Evolutionary conservation across 2,888 invertebrate genomes (phyloP).

Genomic region (Leucania comma): DNA sequence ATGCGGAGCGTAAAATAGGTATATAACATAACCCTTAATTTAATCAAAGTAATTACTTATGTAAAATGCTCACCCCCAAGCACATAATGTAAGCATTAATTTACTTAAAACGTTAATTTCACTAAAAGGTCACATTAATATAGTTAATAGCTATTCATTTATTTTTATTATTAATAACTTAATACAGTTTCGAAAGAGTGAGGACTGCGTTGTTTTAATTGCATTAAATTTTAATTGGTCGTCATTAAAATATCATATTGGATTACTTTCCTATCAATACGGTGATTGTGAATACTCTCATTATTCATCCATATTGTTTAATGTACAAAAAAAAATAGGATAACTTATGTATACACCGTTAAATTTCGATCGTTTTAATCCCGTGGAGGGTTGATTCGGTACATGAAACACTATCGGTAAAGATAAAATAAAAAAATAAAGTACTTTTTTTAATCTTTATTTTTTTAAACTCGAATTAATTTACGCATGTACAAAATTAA

Average conservation of each 20-base stretch:
- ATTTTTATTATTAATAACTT: conserved; percentile 46
- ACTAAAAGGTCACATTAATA: conserved; percentile 45
- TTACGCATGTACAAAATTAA: too few species aligned
- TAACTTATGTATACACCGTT: too few species aligned
- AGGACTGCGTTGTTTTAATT: conserved; percentile 20
- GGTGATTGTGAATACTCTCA: too few species aligned
- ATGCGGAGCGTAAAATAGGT: too few species aligned
- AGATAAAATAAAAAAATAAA: too few species aligned
- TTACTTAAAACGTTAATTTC: conserved; percentile 28
- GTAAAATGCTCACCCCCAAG: not conserved
- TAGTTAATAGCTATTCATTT: conserved; percentile 31
- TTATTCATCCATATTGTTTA: too few species aligned
- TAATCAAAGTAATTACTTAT: conserved; percentile 35
- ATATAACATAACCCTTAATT: conserved; percentile 14
- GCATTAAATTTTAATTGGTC: conserved; percentile 20
- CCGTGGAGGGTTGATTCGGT: too few species aligned
- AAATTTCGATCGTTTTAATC: too few species aligned
- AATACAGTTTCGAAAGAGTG: conserved; percentile 12
- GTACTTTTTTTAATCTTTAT: too few species aligned
- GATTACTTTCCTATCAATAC: not conserved
- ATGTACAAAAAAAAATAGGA: too few species aligned
- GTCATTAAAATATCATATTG: conserved; percentile 4
- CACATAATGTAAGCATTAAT: conserved; percentile 34
- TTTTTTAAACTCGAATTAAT: too few species aligned
- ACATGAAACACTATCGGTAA: too few species aligned